Evolutionary conservation across 2,888 invertebrate genomes (phyloP), one percentile per base, ranked within the genome.

Genomic region (Dolomedes plantarius): DNA sequence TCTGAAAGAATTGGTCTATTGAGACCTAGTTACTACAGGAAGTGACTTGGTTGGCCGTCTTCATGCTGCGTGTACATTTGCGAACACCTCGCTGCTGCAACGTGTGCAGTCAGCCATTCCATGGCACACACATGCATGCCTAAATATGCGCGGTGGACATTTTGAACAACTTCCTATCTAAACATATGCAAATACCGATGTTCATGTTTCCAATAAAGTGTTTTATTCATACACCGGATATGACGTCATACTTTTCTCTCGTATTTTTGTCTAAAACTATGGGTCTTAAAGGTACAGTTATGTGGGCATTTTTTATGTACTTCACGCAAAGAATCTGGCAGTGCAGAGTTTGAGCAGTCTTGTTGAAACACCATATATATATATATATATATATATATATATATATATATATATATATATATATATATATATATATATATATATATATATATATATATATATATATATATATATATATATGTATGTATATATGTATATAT

Each of bases 1-100:
- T 65, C 65, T 11, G 29, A 65, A 65, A 64, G 29, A 65, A 65
- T 29, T 65, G 29, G 64, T 65, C 29, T 65, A 65, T 29, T 13
- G 64, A 65, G 64, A 56, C 23, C 3, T 56, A 56, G 56, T 56
- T 19, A 23, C 56, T 56, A 23, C 1, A 56, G 23, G 56, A 56
- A 56, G 19, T 1, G 56, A 56, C 23, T 23, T 56, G 56, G 23
- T 56, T 56, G 56, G 1, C 23, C 23, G 23, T 23, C 56, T 56
- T 1, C 11, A 56, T 23, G 23, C 3, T 23, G 19, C 56, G 2
- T 56, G 11, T 65, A 65, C 29, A 29, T 62, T 27, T 6, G 6
- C 62, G 62, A 62, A 27, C 62, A 62, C n/a, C 27, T 27, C 27
- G 0, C 0, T 62, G 0, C 23, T 23, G 13, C 1, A 27, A 62